Evolutionary conservation across 2,113 vertebrate genomes (phyloP), one percentile per base, ranked within the genome.

Genomic region (Danionella cerebrum): DNA sequence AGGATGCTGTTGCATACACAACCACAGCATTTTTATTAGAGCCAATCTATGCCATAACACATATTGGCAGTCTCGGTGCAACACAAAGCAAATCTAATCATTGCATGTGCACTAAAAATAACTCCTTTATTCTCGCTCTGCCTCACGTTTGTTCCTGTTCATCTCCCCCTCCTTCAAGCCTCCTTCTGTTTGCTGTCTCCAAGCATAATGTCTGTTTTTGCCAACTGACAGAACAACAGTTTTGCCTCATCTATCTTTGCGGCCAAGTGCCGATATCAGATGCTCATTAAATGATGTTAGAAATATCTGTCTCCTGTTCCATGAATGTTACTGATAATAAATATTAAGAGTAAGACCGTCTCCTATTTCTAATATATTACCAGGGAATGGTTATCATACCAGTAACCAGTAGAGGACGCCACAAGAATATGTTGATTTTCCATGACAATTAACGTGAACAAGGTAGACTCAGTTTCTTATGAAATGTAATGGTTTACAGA

Each of bases 81-180:
- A 65, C 24, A 22, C 41, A 35, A 54, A 54, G 60, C 66, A 76
- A 72, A 65, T 60, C 58, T 36, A 64, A 69, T 76, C 65, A 76
- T 62, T 48, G 50, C 35, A 16, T 41, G 50, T 41, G 50, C 12
- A 39, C 41, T 65, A 72, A 72, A 75, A 72, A 72, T 72, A 69
- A 44, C 21, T 53, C 44, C 29, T 52, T 68, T 62, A 52, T 62
- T 71, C 53, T 63, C 51, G 39, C 29, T 38, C 31, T 16, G 51
- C 18, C 41, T 55, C 69, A 47, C 36, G 14, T 55, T 36, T 65
- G 57, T 29, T 25, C 42, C 45, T 48, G 59, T 63, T 63, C 35
- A 63, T 48, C n/a, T 24, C 36, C 16, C 55, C 45, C 38, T 38
- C 48, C 38, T 69, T n/a, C 6, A 14, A 27, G 31, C 10, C 36